phyloP scores from a whole-genome alignment of 2,888 invertebrate species.

The Salpingus planirostris region DNA sequence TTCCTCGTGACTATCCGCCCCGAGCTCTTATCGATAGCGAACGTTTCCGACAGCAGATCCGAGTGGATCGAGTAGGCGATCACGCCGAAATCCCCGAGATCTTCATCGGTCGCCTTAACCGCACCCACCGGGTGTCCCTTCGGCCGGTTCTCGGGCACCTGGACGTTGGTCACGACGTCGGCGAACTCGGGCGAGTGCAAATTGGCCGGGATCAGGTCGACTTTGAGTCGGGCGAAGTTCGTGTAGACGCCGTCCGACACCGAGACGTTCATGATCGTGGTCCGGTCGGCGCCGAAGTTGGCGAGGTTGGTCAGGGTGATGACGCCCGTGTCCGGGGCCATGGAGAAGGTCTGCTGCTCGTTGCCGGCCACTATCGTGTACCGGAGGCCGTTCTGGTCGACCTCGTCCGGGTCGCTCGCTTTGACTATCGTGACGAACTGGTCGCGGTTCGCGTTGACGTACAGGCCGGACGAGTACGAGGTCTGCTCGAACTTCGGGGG shows the following conservation, averaged over 20 bases:
- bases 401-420: constrained; percentile 79
- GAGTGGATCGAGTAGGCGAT: constrained; percentile 74
- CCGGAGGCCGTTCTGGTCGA: constrained; percentile 63
- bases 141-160: constrained; percentile 70
- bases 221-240: constrained; percentile 73
- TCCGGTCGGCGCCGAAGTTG: constrained; percentile 52
- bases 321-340: constrained; percentile 51
- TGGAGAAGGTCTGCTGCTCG: constrained; percentile 63
- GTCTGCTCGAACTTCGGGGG: constrained; percentile 77
- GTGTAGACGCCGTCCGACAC: constrained; percentile 95
- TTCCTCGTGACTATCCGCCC: constrained; percentile 58
- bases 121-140: constrained; percentile 63
- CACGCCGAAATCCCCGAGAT: constrained; percentile 67
- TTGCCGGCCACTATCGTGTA: constrained; percentile 81
- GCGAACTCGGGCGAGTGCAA: constrained; percentile 70
- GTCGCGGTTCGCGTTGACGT: constrained; percentile 73
- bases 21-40: constrained; percentile 60
- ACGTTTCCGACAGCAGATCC: constrained; percentile 60
- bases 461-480: constrained; percentile 69
- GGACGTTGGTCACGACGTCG: constrained; percentile 68
- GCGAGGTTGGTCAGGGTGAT: constrained; percentile 67
- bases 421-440: constrained; percentile 81
- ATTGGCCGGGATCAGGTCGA: constrained; percentile 71
- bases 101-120: constrained; percentile 73
- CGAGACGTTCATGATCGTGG: constrained; percentile 75